These are phyloP conservation scores for Lophochroa leadbeateri DNA, from an alignment of 2,113 vertebrate genomes.

Conservation along the genomic window DNA sequence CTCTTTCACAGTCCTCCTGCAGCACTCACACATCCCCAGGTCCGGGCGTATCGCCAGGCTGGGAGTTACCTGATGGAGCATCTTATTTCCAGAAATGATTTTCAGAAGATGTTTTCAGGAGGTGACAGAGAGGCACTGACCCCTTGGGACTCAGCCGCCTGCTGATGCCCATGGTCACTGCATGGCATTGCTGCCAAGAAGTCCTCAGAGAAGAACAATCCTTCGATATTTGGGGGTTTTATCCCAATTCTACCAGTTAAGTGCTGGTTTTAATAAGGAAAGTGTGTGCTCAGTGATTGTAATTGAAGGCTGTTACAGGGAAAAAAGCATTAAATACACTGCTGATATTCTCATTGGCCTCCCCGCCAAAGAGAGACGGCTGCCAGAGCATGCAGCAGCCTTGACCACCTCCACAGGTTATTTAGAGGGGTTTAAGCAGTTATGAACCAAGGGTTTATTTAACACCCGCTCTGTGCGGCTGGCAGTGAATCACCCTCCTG, in stretches of 20 bases:
- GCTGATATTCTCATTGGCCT: not conserved
- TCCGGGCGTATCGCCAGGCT: fast-evolving
- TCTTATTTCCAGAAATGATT: not conserved
- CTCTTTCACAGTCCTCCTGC: not conserved
- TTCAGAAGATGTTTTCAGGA: not conserved
- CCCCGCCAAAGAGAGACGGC: fast-evolving
- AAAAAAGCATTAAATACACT: not conserved
- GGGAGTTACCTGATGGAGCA: not conserved
- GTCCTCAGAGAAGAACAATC: not conserved
- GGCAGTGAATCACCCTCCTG: not conserved
- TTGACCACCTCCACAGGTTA: not conserved
- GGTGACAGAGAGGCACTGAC: not conserved
- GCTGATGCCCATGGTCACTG: fast-evolving
- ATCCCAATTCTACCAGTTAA: not conserved
- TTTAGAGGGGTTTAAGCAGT: not conserved
- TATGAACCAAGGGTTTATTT: not conserved
- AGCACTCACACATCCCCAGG: not conserved
- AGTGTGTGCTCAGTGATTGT: not conserved
- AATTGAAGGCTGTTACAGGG: not conserved
- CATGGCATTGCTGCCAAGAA: not conserved
- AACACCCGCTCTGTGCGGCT: not conserved
- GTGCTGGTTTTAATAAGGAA: not conserved
- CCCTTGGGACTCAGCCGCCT: not conserved
- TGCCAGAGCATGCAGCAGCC: not conserved
- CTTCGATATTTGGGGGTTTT: not conserved